Percentiles rank a stretch among this genome's conserved stretches.
These are phyloP conservation scores for Buathra laborator DNA, from an alignment of 2,888 invertebrate genomes.

Conservation along the genomic window DNA sequence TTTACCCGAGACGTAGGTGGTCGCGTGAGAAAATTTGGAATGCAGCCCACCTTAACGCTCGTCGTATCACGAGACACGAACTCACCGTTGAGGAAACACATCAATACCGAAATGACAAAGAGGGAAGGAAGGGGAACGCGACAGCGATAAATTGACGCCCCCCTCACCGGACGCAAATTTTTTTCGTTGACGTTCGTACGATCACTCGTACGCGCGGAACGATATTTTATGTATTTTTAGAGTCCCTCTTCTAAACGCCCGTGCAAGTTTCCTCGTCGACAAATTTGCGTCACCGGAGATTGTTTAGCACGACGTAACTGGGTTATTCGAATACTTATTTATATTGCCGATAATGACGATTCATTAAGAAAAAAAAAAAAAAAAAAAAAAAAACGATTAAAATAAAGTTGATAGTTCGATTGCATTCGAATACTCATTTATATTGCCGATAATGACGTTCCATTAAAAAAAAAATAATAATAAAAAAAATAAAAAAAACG, in stretches of 20 bases:
- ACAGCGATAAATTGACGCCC: conserved; percentile 32
- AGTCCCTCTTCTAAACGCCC: background rate
- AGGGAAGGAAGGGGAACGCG: background rate
- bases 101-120: background rate
- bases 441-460: background rate
- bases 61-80: background rate
- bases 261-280: background rate
- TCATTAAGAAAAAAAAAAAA: too few relatives aligned
- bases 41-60: conserved; percentile 17
- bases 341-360: background rate
- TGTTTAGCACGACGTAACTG: background rate
- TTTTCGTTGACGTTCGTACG: conserved; percentile 24
- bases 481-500: background rate
- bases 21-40: conserved; percentile 21
- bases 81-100: conserved; percentile 15
- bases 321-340: background rate
- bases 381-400: background rate
- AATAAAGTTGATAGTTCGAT: background rate
- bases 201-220: conserved; percentile 11
- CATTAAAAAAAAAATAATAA: too few relatives aligned
- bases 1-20: background rate
- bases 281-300: background rate
- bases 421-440: background rate
- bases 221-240: conserved; percentile 29
- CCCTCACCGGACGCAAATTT: conserved; percentile 8